Evolutionary conservation across 2,888 invertebrate species (phyloP).

Genomic region (Allygus modestus): DNA sequence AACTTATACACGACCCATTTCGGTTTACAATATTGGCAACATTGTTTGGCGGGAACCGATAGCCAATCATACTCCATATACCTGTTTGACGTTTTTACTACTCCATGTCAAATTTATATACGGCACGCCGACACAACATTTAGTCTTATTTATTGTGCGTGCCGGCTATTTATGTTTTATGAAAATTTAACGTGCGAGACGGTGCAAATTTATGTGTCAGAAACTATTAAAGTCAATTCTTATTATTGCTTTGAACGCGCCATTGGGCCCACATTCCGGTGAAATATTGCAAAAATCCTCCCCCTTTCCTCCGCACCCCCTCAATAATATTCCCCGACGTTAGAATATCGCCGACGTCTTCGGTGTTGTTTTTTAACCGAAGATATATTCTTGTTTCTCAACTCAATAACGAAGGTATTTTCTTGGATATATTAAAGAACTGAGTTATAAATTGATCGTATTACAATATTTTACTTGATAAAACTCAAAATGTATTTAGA

Average conservation of each 20-base stretch:
- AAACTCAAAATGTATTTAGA: too few relatives aligned
- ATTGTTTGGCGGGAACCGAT: slow-evolving; percentile 42
- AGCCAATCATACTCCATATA: slow-evolving; percentile 45
- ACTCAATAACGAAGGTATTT: neutral
- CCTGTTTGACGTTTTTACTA: slow-evolving; percentile 35
- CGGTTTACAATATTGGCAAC: slow-evolving; percentile 33
- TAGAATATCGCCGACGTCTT: neutral
- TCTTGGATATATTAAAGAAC: too few relatives aligned
- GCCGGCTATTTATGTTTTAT: slow-evolving; percentile 62
- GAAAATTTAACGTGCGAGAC: slow-evolving; percentile 60
- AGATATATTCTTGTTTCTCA: slow-evolving; percentile 5
- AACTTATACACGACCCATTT: neutral
- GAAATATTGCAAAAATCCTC: slow-evolving; percentile 45
- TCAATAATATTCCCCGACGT: neutral
- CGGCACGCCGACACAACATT: slow-evolving; percentile 37
- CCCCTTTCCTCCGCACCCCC: neutral
- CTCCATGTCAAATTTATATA: slow-evolving; percentile 44
- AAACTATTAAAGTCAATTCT: slow-evolving; percentile 64
- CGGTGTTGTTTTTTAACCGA: neutral
- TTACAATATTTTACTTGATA: too few relatives aligned
- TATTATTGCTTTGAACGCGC: slow-evolving; percentile 53
- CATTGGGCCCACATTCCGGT: slow-evolving; percentile 32
- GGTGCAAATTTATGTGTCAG: slow-evolving; percentile 64
- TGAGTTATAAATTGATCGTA: too few relatives aligned
- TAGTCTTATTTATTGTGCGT: slow-evolving; percentile 54